These are phyloP conservation scores for Dioctria rufipes DNA, from an alignment of 2,888 invertebrate species.

Conservation along the genomic window DNA sequence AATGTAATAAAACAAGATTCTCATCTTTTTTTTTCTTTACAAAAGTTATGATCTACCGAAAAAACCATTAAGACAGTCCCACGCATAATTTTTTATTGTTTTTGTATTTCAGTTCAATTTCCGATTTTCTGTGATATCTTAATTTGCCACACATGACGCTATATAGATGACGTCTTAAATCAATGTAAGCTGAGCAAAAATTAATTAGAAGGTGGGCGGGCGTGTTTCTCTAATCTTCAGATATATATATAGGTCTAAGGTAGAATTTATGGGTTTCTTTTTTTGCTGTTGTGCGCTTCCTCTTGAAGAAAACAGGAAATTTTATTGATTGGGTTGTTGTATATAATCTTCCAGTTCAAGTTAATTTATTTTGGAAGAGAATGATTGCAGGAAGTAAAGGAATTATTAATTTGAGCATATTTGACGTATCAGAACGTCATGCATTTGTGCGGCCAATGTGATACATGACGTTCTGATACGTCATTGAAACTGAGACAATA, in stretches of 20 bases:
- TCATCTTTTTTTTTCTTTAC: no score
- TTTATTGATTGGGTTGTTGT: constrained; percentile 5
- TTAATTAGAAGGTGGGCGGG: constrained; percentile 38
- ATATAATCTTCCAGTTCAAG: constrained; percentile 7
- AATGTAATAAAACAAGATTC: no score
- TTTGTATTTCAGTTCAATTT: constrained; percentile 11
- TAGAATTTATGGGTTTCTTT: constrained; percentile 21
- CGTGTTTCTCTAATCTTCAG: constrained; percentile 12
- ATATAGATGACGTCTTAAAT: constrained; percentile 11
- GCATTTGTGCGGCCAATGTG: not conserved
- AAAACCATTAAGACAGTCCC: constrained; percentile 4
- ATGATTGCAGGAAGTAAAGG: no score
- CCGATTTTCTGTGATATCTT: constrained; percentile 16
- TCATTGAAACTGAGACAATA: constrained; percentile 2
- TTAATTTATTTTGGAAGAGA: no score
- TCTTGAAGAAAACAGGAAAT: constrained; percentile 8
- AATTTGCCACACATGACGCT: constrained; percentile 24
- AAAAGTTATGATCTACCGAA: no score
- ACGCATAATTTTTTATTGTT: constrained; percentile 20
- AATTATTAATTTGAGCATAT: no score
- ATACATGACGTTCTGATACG: constrained; percentile 1
- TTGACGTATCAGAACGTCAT: not conserved
- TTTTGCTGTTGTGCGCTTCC: not conserved
- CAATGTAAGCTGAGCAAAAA: constrained; percentile 13
- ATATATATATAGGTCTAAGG: not conserved